A percentile compares a stretch with the other conserved stretches of the same genome.
phyloP scores from a whole-genome alignment of 1,140 invertebrate species.

The Apis laboriosa region DNA sequence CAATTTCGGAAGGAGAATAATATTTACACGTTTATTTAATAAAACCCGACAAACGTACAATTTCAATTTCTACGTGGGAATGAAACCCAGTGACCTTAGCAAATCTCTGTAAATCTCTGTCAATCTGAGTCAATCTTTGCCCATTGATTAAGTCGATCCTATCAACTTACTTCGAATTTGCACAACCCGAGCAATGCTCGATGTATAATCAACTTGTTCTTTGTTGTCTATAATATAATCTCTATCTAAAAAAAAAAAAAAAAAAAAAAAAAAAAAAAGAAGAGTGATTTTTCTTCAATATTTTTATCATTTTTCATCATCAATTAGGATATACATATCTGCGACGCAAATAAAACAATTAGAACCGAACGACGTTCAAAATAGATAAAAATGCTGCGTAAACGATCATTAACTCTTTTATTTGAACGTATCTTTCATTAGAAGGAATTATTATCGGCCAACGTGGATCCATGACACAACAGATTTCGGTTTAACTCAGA shows the following conservation, averaged over 20 bases:
- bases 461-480: slow-evolving; percentile 44
- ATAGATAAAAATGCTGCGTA: slow-evolving; percentile 5
- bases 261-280: no score
- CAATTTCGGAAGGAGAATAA: no score
- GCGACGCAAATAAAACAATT: slow-evolving; percentile 22
- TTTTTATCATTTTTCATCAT: no score
- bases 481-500: slow-evolving; percentile 61
- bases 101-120: background rate
- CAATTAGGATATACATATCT: background rate
- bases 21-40: no score
- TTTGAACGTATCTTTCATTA: slow-evolving; percentile 39
- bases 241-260: no score
- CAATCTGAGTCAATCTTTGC: background rate
- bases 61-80: background rate
- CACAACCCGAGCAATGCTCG: no score
- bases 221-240: no score
- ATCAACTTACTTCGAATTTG: slow-evolving; percentile 5
- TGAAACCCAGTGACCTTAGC: no score
- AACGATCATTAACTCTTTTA: slow-evolving; percentile 55
- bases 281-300: no score
- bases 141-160: background rate
- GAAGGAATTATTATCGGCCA: slow-evolving; percentile 37
- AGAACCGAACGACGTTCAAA: background rate
- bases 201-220: no score
- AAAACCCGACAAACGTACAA: no score